Conservation (phyloP, 2,888 invertebrate genomes). For the Merodon equestris region DNA sequence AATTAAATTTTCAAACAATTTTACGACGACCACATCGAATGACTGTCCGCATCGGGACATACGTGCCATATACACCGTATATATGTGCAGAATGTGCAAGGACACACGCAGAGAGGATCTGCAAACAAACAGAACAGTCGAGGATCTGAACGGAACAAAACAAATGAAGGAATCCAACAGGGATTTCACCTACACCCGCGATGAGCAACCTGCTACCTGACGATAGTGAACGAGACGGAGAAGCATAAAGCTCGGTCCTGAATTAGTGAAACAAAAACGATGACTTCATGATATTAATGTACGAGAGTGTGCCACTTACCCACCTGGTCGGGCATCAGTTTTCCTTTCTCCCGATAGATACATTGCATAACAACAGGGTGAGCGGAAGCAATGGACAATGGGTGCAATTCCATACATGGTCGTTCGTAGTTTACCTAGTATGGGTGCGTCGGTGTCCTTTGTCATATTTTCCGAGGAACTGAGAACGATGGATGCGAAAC, state of each 20-base stretch:
- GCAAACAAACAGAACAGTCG: conserved; percentile 33
- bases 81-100: conserved; percentile 39
- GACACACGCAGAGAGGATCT: conserved; percentile 50
- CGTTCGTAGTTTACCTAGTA: no score
- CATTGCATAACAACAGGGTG: conserved; percentile 1
- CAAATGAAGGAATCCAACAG: conserved; percentile 42
- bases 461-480: conserved; percentile 32
- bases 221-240: not conserved
- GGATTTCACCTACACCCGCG: conserved; percentile 24
- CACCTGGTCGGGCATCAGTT: conserved; percentile 41
- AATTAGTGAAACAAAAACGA: conserved; percentile 60
- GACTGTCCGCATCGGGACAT: conserved; percentile 32
- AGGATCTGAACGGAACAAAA: no score
- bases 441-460: conserved; percentile 17
- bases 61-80: conserved; percentile 1
- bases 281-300: conserved; percentile 53
- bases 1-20: conserved; percentile 69
- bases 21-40: conserved; percentile 58
- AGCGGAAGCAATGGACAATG: not conserved
- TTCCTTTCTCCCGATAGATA: conserved; percentile 36
- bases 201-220: not conserved
- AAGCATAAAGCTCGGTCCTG: conserved; percentile 29
- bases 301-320: conserved; percentile 59
- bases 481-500: conserved; percentile 48
- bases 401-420: conserved; percentile 8